These are phyloP conservation scores for Malthinus flaveolus DNA, from an alignment of 2,888 invertebrate genomes.

Conservation along the genomic window DNA sequence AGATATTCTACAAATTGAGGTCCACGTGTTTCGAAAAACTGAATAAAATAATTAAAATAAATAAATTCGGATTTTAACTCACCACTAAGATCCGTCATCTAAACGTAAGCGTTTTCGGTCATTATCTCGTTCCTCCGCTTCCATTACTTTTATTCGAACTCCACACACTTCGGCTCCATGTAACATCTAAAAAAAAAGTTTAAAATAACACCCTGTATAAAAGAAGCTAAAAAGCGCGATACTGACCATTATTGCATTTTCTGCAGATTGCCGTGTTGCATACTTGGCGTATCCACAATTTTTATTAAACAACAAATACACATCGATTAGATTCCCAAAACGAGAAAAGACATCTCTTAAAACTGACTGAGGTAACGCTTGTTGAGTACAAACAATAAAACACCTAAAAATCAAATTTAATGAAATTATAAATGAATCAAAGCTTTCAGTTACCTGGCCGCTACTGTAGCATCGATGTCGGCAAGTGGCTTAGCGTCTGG, in stretches of 20 bases:
- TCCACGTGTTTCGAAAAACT: neutral
- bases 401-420: constrained; percentile 51
- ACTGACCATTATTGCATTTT: constrained; percentile 69
- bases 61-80: neutral
- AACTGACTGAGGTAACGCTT: constrained; percentile 74
- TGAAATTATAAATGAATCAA: neutral
- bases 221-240: neutral
- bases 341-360: constrained; percentile 88
- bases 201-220: neutral
- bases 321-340: constrained; percentile 88
- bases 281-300: constrained; percentile 93
- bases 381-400: constrained; percentile 67
- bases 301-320: constrained; percentile 85
- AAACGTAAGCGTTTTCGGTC: constrained; percentile 34
- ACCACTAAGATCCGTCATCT: constrained; percentile 21
- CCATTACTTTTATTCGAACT: constrained; percentile 82
- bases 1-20: neutral
- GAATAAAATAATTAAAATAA: neutral
- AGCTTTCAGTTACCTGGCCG: constrained; percentile 57
- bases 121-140: constrained; percentile 72
- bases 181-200: constrained; percentile 53
- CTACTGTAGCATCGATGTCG: constrained; percentile 67
- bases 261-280: constrained; percentile 73
- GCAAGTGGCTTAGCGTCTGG: constrained; percentile 74
- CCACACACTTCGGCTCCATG: constrained; percentile 90